Evolutionary conservation across 1,140 invertebrate species (phyloP), one percentile per base, ranked within the genome.

Genomic region (Grapholita molesta): DNA sequence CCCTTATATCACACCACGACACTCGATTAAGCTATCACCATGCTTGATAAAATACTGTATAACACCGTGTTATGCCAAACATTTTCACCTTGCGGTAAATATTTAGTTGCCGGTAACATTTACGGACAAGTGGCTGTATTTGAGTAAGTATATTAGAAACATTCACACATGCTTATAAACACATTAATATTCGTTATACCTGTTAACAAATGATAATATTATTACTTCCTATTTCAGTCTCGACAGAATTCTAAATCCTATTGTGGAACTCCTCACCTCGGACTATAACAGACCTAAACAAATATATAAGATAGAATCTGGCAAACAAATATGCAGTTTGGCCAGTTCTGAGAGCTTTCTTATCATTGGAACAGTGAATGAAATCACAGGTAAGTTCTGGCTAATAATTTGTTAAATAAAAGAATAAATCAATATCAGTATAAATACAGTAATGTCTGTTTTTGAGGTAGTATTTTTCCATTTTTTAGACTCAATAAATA

Each of bases 81-180:
- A 3, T 96, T 97, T 90, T 98, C 97, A 6, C 94, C 95, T 0
- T 97, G 96, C 86, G 96, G 97, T 11, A 95, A 95, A 85, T 97
- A 95, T 92, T 93, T 98, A 30, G 92, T 96, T 66, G 95, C 95
- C 69, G 96, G 96, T 12, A 97, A 97, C 92, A 95, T 96, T 77
- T 97, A 97, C 88, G 97, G 97, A 18, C 94, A 96, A 80, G 93
- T 98, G 38, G 96, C 96, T 25, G 90, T 97, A 53, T 97, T 95
- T 88, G 95, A 96, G 97, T 98, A 93, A 94, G 94, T 93, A 73
- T 78, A 70, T 32, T n/a, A 61, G 28, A 18, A 30, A 15, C n/a
- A n/a, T n/a, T n/a, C n/a, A n/a, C n/a, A n/a, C n/a, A n/a, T n/a
- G n/a, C n/a, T n/a, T n/a, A n/a, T n/a, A n/a, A n/a, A n/a, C n/a